Base-by-base conservation (phyloP, 2,797 vertebrate species). In the Mastacembelus armatus region DNA sequence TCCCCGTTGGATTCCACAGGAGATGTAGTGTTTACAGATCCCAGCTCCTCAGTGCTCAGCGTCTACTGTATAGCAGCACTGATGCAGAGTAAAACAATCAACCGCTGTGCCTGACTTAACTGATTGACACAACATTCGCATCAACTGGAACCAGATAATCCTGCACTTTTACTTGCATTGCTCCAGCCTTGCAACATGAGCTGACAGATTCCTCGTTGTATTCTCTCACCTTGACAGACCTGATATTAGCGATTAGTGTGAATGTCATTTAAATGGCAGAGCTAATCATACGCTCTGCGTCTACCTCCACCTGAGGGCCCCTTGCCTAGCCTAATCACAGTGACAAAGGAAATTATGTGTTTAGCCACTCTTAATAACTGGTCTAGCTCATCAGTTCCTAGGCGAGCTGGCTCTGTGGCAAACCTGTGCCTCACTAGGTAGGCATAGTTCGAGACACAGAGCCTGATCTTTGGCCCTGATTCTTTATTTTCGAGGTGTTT, bases 221-320 rank as follows among this genome's bases (percentile, higher is more conserved):
- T 90, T 81, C 80, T 76, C 80, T 86, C 82, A 84, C 83, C 81
- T 78, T 84, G 78, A 90, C 88, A 85, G 82, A 88, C 84, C 85
- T 81, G 85, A 89, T 91, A 89, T 91, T 88, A 86, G 83, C 85
- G 85, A 90, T 91, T 88, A 91, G 88, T 85, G 79, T 90, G 91
- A 92, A 92, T 92, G 91, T 91, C 90, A 89, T 92, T 92, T 89
- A 92, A 91, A 91, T 90, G 89, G 91, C 88, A 89, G 80, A 85
- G 87, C 87, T 92, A 91, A 92, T 92, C 88, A 91, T 77, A 88
- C 78, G 67, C 89, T 71, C 74, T 62, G 68, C 76, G 72, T 85
- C 73, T 71, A 76, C 77, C 77, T 74, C 74, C 78, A 90, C 88
- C 89, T 83, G 78, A 85, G 90, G 90, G 78, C 68, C 76, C 85